phyloP scores from a whole-genome alignment of 2,113 vertebrate species.

The Nothobranchius furzeri region DNA sequence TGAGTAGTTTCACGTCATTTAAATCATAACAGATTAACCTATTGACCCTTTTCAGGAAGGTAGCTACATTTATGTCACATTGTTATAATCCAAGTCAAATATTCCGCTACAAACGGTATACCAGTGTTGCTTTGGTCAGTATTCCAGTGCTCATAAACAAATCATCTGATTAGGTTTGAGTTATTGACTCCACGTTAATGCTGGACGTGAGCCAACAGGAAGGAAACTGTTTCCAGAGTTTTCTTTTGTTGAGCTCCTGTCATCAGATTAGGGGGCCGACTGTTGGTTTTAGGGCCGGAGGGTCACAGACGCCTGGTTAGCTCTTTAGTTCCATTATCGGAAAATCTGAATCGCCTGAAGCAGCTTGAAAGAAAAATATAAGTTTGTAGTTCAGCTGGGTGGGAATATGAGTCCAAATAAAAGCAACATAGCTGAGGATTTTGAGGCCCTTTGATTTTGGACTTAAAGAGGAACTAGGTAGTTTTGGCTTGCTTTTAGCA shows the following conservation, averaged over 20 bases:
- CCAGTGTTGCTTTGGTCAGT: no score
- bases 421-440: background rate
- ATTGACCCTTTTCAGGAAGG: conserved; percentile 21
- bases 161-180: conserved; percentile 20
- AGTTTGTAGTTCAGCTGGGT: conserved; percentile 35
- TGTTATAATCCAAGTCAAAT: no score
- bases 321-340: conserved; percentile 34
- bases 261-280: conserved; percentile 46
- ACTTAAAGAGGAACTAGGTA: no score
- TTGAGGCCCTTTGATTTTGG: no score
- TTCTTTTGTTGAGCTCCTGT: conserved; percentile 38
- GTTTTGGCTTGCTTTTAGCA: no score
- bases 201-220: conserved; percentile 8
- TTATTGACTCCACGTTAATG: background rate
- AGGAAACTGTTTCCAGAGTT: conserved; percentile 23
- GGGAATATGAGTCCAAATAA: background rate
- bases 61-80: conserved; percentile 1
- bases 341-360: conserved; percentile 41
- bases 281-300: conserved; percentile 47
- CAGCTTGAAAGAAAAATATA: conserved; percentile 34
- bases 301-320: conserved; percentile 39
- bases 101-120: no score
- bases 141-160: background rate
- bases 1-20: conserved; percentile 45
- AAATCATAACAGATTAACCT: conserved; percentile 17